Percentiles rank a stretch among this genome's conserved stretches.
phyloP scores from a whole-genome alignment of 2,888 invertebrate genomes.

The Tachystola acroxantha region DNA sequence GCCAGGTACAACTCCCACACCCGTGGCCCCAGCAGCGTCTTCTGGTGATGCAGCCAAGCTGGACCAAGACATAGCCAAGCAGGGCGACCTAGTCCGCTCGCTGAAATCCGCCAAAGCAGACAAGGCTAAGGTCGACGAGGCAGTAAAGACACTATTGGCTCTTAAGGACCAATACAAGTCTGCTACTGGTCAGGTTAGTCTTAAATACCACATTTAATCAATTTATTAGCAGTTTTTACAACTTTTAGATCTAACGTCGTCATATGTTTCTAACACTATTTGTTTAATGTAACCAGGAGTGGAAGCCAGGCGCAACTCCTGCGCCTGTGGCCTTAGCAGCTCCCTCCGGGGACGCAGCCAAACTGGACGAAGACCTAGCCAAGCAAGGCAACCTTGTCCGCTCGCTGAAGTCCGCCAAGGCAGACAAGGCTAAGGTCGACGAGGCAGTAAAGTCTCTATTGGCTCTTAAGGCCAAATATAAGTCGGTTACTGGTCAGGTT shows the following conservation, averaged over 20 bases:
- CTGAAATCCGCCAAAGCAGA: conserved; percentile 81
- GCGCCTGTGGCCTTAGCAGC: conserved; percentile 15
- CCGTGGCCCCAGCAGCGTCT: conserved; percentile 12
- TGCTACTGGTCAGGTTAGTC: conserved; percentile 40
- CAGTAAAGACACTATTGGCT: conserved; percentile 77
- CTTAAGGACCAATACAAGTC: conserved; percentile 87
- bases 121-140: conserved; percentile 49
- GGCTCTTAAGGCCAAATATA: conserved; percentile 84
- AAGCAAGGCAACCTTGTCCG: conserved; percentile 83
- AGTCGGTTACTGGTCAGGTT: conserved; percentile 58
- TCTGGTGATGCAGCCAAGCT: conserved; percentile 4
- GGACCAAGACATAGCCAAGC: conserved; percentile 61
- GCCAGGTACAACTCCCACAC: conserved; percentile 9
- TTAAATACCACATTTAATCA: background rate
- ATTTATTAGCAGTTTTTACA: background rate
- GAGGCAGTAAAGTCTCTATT: conserved; percentile 74
- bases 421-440: conserved; percentile 72
- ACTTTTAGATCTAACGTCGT: too few relatives aligned
- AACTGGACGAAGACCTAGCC: conserved; percentile 46
- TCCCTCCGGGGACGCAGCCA: conserved; percentile 16
- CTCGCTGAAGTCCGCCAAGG: conserved; percentile 81
- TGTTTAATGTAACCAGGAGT: conserved; percentile 26
- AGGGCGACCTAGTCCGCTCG: conserved; percentile 83
- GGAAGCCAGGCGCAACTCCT: conserved; percentile 34
- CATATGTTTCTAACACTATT: too few relatives aligned